Base-by-base conservation (phyloP, 2,888 invertebrate genomes). In the Thelaira solivaga region DNA sequence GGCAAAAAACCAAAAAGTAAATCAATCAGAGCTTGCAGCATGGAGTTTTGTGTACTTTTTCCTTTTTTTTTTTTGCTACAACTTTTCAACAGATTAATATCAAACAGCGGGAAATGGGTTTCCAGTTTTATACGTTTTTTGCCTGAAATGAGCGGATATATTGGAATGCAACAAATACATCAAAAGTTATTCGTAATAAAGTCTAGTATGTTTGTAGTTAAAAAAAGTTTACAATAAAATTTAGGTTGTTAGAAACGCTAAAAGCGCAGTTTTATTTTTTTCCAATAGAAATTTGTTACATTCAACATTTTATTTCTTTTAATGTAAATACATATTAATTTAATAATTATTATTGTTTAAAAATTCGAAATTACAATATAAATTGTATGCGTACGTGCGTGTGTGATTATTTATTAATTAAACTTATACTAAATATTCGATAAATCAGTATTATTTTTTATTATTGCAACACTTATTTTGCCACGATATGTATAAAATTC, bases 241-340 rank as follows among this genome's bases (percentile, higher is more conserved):
- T 64, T 68, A 65, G 69, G 69, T 74, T 74, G 78, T 78, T 75
- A 72, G 62, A 43, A 71, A 79, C 74, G 79, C 80, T 49, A 61
- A 20, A 45, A 74, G 81, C 81, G 79, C 53, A 51, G 26, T 68
- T 76, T 73, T 78, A 62, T 64, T 49, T 55, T 39, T 61, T 65
- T 18, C 20, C 31, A 53, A 65, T 67, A 49, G 61, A 65, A 73
- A 31, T 71, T 73, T 76, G 67, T 75, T 80, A 79, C 57, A 75
- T 31, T 78, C 43, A 76, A 62, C 4, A 45, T 47, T 24, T 26
- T 61, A 22, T 18, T 29, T 59, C 43, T 18, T 34, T 64, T 62
- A 20, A 26, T 53, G 45, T n/a, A 31, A 55, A 4, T 39, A 49
- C 20, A 29, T 22, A 36, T n/a, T 16, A 7, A 18, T 34, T 45